phyloP scores from a whole-genome alignment of 1,140 invertebrate species.

The Pantala flavescens region DNA sequence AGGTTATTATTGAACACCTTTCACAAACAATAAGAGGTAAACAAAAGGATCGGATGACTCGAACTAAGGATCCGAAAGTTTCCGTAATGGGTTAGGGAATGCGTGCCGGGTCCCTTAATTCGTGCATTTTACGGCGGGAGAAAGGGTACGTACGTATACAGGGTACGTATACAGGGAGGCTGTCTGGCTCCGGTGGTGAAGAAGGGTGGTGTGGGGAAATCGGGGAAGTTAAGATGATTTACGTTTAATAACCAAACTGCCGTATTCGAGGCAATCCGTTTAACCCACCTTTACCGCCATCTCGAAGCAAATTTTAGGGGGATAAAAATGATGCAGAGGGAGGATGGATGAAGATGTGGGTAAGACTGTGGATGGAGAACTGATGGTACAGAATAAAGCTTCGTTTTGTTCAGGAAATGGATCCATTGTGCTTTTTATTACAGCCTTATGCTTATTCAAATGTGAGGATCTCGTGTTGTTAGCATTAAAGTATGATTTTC shows the following conservation, averaged over 20 bases:
- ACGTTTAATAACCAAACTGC: not conserved
- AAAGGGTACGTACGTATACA: not conserved
- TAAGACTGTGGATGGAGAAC: no score
- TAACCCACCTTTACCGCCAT: not conserved
- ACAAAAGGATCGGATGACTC: not conserved
- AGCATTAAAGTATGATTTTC: no score
- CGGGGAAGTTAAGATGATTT: not conserved
- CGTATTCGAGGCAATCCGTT: slow-evolving; percentile 4
- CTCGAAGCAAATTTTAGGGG: not conserved
- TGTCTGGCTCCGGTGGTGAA: not conserved
- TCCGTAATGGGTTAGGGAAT: not conserved
- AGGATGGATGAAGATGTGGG: not conserved
- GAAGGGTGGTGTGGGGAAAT: not conserved
- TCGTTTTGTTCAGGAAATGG: no score
- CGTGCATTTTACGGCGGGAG: not conserved
- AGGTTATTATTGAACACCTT: not conserved
- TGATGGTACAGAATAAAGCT: no score
- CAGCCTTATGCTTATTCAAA: no score
- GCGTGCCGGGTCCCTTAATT: not conserved
- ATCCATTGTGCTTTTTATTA: no score
- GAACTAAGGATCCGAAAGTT: no score
- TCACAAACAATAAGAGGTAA: not conserved
- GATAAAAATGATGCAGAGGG: not conserved
- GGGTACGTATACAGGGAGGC: not conserved
- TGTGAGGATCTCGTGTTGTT: no score